Base-by-base conservation (phyloP, 2,797 vertebrate genomes). In the Microchirus variegatus region DNA sequence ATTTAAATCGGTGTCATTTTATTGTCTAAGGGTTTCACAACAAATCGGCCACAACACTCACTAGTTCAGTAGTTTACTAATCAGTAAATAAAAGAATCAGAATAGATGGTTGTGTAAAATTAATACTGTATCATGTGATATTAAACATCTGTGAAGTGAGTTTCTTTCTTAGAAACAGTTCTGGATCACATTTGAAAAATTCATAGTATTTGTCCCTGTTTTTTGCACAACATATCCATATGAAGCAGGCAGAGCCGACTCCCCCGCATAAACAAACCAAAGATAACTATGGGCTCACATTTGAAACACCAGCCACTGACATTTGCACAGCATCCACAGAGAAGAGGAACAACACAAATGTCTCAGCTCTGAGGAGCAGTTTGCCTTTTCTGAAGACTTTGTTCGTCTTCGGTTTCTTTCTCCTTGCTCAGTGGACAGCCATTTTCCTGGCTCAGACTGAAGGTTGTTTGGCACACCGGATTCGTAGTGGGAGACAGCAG, bases 391-490 rank as follows among this genome's bases (percentile, higher is more conserved):
- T 78, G 52, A 44, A 75, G 67, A 80, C 73, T 81, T 73, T 78
- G 77, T 78, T 82, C 73, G 48, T 82, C 81, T 82, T 70, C 66
- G 35, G 36, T 59, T 63, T 64, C 80, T 77, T 85, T 81, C 64
- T 75, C 70, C 63, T 52, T 3, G 22, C 78, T 58, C 80, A 61
- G 84, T 76, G 10, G 60, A 78, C 41, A 17, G 60, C 73, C 69
- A 83, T 82, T 84, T 85, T 60, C 71, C 63, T 46, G 61, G 71
- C 73, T 79, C 68, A 48, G 63, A 38, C 72, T 65, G 57, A 77
- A 77, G 65, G 68, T 81, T 86, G 77, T 82, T 79, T 63, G 66
- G 79, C 78, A 72, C 83, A 90, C 82, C 83, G 84, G 82, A 79
- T 58, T 73, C 51, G 13, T 67, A 60, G 82, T 54, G 26, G 68